Percentiles rank a stretch among this genome's conserved stretches.
These are phyloP conservation scores for Hirtodrosophila duncani DNA, from an alignment of 2,888 invertebrate genomes.

Conservation along the genomic window DNA sequence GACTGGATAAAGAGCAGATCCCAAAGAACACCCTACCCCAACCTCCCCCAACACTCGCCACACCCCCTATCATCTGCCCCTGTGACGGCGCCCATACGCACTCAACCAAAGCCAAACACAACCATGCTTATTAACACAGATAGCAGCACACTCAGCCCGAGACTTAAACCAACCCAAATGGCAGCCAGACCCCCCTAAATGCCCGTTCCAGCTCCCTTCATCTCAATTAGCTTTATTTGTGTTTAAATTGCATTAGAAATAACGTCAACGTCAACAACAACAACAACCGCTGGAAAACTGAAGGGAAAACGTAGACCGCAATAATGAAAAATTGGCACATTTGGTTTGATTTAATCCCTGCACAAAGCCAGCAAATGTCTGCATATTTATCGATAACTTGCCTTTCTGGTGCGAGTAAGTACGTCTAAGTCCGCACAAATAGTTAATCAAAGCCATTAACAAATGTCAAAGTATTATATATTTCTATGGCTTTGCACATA, in stretches of 20 bases:
- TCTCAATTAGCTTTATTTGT: conserved; percentile 64
- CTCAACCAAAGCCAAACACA: conserved; percentile 60
- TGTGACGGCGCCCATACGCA: too few relatives aligned
- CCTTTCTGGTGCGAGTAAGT: conserved; percentile 48
- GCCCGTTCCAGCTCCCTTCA: conserved; percentile 14
- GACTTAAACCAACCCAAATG: conserved; percentile 4
- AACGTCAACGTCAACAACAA: conserved; percentile 11
- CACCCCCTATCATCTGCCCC: too few relatives aligned
- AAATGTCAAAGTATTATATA: conserved; percentile 32
- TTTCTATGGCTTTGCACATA: conserved; percentile 19
- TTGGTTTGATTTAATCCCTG: conserved; percentile 43
- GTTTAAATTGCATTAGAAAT: conserved; percentile 61
- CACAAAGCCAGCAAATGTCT: conserved; percentile 46
- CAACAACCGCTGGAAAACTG: conserved; percentile 30
- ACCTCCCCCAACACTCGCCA: conserved; percentile 16
- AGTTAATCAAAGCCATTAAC: conserved; percentile 45
- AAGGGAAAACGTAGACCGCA: conserved; percentile 22
- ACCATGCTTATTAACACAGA: conserved; percentile 57
- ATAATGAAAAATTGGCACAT: conserved; percentile 44
- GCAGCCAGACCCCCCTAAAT: conserved; percentile 12
- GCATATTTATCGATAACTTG: conserved; percentile 53
- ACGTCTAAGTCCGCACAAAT: conserved; percentile 28
- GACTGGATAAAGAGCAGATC: conserved; percentile 8
- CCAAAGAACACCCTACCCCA: conserved; percentile 5
- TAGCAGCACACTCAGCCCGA: conserved; percentile 29